Evolutionary conservation across 2,888 invertebrate genomes (phyloP).

Genomic region (Autographa pulchrina): DNA sequence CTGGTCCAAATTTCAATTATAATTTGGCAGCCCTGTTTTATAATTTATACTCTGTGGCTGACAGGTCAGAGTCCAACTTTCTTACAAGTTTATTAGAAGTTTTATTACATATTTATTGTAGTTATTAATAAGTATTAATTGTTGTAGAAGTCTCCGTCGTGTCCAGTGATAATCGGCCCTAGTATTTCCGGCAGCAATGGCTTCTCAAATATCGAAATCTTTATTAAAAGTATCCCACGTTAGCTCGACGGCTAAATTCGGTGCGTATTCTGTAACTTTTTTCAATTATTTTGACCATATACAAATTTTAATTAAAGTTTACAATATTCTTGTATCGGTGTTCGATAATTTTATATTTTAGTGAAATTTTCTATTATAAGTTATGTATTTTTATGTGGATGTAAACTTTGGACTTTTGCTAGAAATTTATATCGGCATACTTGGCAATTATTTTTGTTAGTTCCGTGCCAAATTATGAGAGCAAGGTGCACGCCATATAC

Average conservation of each 20-base stretch:
- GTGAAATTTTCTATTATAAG: constrained; percentile 10
- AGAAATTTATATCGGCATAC: constrained; percentile 69
- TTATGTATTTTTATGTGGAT: constrained; percentile 25
- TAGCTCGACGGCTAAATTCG: constrained; percentile 82
- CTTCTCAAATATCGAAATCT: constrained; percentile 84
- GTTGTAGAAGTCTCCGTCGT: constrained; percentile 63
- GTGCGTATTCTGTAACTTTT: constrained; percentile 64
- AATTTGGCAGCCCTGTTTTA: constrained; percentile 29
- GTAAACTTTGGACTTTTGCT: constrained; percentile 79
- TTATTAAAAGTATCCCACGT: constrained; percentile 79
- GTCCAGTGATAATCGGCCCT: constrained; percentile 56
- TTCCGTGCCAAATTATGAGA: constrained; percentile 62
- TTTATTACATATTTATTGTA: constrained; percentile 64
- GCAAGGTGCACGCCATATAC: constrained; percentile 48
- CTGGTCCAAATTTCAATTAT: constrained; percentile 5
- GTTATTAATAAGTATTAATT: constrained; percentile 57
- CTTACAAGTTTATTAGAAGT: constrained; percentile 67
- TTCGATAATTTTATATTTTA: neutral
- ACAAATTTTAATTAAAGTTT: neutral
- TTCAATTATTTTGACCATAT: neutral
- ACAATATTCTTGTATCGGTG: neutral
- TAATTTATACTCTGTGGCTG: constrained; percentile 56
- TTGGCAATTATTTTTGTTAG: constrained; percentile 63
- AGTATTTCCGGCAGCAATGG: constrained; percentile 73
- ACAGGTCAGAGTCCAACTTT: constrained; percentile 88